These are phyloP conservation scores for Phrynocephalus forsythii DNA, from an alignment of 2,797 vertebrate genomes.

Conservation along the genomic window DNA sequence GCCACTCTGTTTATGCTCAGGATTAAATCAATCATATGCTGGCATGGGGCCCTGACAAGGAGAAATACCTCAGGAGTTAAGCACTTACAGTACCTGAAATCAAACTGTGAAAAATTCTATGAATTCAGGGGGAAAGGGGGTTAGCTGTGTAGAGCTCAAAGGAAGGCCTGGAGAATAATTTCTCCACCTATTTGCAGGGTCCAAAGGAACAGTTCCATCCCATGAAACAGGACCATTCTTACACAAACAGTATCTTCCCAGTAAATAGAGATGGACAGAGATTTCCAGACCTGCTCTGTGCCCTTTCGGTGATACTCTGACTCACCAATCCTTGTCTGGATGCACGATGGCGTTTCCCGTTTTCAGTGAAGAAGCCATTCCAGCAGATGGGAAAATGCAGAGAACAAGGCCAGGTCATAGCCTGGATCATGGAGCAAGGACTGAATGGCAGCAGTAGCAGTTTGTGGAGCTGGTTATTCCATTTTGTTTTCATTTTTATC, in stretches of 20 bases:
- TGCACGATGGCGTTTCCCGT: no score
- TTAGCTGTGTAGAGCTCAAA: not conserved
- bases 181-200: not conserved
- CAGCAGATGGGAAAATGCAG: no score
- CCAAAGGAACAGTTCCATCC: not conserved
- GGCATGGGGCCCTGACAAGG: not conserved
- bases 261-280: not conserved
- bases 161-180: not conserved
- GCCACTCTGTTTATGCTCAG: not conserved
- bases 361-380: no score
- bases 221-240: not conserved
- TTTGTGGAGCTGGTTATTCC: no score
- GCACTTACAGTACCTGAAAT: not conserved
- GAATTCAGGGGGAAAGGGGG: no score
- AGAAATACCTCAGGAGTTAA: not conserved
- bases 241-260: not conserved
- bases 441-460: no score
- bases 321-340: no score
- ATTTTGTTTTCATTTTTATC: no score
- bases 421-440: no score
- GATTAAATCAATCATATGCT: not conserved
- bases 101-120: not conserved
- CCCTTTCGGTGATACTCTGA: no score
- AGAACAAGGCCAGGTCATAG: no score
- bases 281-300: no score